These are phyloP conservation scores for Cryptocheilus praepositus DNA, from an alignment of 2,888 invertebrate genomes.

Conservation along the genomic window DNA sequence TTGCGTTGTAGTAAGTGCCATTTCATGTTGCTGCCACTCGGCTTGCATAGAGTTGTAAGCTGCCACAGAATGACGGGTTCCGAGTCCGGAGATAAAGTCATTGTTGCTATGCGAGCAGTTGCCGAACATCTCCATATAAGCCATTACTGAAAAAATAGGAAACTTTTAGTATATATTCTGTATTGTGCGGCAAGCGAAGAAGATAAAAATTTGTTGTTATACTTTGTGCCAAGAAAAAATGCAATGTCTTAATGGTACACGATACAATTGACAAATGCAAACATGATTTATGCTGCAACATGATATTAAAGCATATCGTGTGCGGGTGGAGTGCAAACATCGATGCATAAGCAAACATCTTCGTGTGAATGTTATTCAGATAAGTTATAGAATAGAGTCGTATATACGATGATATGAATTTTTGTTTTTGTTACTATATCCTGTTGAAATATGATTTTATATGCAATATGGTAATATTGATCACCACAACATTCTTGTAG, in stretches of 20 bases:
- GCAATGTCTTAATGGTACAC: slow-evolving; percentile 16
- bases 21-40: slow-evolving; percentile 77
- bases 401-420: slow-evolving; percentile 14
- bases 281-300: slow-evolving; percentile 42
- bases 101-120: slow-evolving; percentile 89
- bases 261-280: slow-evolving; percentile 44
- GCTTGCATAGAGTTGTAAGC: slow-evolving; percentile 82
- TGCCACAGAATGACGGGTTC: slow-evolving; percentile 88
- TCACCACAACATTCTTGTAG: no score
- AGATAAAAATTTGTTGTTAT: slow-evolving; percentile 1
- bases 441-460: no score
- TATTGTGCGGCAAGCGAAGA: neutral
- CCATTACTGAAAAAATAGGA: slow-evolving; percentile 84
- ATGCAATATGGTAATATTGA: no score
- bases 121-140: slow-evolving; percentile 97
- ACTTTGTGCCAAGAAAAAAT: slow-evolving; percentile 4
- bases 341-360: slow-evolving; percentile 47
- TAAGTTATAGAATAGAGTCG: slow-evolving; percentile 17
- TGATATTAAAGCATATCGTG: slow-evolving; percentile 44
- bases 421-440: no score
- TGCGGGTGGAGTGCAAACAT: slow-evolving; percentile 41
- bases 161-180: neutral
- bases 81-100: slow-evolving; percentile 84
- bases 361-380: slow-evolving; percentile 25
- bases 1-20: slow-evolving; percentile 77